A percentile compares a stretch with the other conserved stretches of the same genome.
phyloP scores from a whole-genome alignment of 2,888 invertebrate genomes.

The Tinea pellionella region DNA sequence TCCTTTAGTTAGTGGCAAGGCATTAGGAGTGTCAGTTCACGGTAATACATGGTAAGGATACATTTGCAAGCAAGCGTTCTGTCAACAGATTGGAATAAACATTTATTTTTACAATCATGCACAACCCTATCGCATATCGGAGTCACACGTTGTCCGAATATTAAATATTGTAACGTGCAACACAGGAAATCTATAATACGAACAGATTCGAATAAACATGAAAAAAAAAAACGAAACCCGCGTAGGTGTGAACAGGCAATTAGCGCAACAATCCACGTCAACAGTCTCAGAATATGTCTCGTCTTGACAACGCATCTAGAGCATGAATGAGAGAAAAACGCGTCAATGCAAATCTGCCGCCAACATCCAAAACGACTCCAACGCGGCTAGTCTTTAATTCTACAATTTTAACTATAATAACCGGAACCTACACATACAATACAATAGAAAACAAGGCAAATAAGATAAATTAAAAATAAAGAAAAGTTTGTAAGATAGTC shows the following conservation, averaged over 20 bases:
- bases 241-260: slow-evolving; percentile 46
- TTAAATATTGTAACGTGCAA: background rate
- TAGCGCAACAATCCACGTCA: slow-evolving; percentile 39
- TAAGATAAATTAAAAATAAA: too few species aligned
- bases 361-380: slow-evolving; percentile 31
- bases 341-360: slow-evolving; percentile 29
- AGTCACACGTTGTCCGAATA: background rate
- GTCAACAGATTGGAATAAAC: background rate
- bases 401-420: too few species aligned
- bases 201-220: background rate
- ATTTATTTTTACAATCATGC: background rate
- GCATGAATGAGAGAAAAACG: slow-evolving; percentile 34
- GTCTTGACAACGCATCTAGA: slow-evolving; percentile 27
- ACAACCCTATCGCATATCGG: background rate
- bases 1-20: slow-evolving; percentile 67
- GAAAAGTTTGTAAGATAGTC: too few species aligned
- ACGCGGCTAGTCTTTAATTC: background rate
- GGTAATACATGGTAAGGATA: background rate
- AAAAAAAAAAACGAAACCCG: background rate
- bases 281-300: slow-evolving; percentile 38
- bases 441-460: too few species aligned
- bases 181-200: background rate
- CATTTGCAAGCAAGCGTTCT: slow-evolving; percentile 46
- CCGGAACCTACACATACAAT: too few species aligned
- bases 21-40: slow-evolving; percentile 51